phyloP scores from a whole-genome alignment of 2,888 invertebrate species.

The Eupsilia transversa region DNA sequence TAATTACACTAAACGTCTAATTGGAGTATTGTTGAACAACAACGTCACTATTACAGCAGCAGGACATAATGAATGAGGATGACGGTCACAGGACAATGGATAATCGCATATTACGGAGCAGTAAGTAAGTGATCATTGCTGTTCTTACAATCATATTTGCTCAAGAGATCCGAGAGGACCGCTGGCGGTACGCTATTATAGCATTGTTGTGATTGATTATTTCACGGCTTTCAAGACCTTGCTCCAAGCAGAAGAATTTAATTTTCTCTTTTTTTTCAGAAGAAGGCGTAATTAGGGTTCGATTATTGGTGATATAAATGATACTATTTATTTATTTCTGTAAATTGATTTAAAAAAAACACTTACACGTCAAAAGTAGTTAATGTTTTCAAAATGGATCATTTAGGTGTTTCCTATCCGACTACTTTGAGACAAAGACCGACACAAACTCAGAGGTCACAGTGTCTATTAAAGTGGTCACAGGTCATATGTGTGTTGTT shows the following conservation, averaged over 20 bases:
- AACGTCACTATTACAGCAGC: slow-evolving; percentile 18
- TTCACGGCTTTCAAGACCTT: neutral
- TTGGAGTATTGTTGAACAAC: neutral
- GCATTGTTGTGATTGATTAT: slow-evolving; percentile 5
- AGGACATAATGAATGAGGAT: slow-evolving; percentile 13
- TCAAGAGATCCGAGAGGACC: neutral
- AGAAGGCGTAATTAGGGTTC: neutral
- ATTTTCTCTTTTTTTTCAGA: neutral
- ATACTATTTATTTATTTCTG: neutral
- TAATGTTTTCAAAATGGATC: neutral
- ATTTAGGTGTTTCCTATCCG: neutral
- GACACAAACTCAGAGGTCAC: neutral
- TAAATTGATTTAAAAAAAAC: neutral
- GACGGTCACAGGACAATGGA: slow-evolving; percentile 21
- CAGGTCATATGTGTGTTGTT: too few species aligned
- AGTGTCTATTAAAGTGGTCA: neutral
- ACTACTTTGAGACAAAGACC: neutral
- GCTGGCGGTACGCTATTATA: slow-evolving; percentile 1
- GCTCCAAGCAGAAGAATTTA: neutral
- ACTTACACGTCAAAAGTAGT: neutral
- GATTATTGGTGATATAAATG: neutral
- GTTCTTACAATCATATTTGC: slow-evolving; percentile 6
- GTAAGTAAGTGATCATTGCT: slow-evolving; percentile 8
- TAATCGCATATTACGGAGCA: neutral
- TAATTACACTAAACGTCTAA: slow-evolving; percentile 5